A percentile compares a stretch with the other conserved stretches of the same genome.
phyloP scores from a whole-genome alignment of 2,888 invertebrate genomes.

The Tipula lateralis region DNA sequence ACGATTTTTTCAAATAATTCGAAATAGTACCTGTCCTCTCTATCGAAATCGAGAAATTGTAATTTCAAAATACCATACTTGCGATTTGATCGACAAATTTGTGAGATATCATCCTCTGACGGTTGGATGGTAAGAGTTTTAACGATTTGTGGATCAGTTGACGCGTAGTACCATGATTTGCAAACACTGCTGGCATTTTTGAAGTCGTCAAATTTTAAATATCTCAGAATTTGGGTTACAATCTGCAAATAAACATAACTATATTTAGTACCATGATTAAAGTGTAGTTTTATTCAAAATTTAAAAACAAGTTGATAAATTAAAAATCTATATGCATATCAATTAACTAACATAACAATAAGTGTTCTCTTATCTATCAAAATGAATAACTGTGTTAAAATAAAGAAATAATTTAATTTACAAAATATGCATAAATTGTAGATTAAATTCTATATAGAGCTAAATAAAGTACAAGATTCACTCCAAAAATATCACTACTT shows the following conservation, averaged over 20 bases:
- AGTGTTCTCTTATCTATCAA: no score
- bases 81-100: background rate
- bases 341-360: no score
- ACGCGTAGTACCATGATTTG: background rate
- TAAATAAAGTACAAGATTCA: no score
- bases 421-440: no score
- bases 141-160: background rate
- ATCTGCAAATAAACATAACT: background rate
- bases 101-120: background rate
- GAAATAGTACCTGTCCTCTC: background rate
- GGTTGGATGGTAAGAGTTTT: background rate
- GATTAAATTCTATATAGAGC: no score
- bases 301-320: no score
- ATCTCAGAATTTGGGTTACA: background rate
- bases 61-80: background rate
- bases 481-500: no score
- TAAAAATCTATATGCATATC: no score
- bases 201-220: background rate
- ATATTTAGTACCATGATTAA: no score
- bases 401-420: no score
- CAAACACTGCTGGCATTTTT: background rate
- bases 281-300: no score
- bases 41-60: background rate
- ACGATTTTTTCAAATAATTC: background rate
- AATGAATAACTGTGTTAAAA: no score